Conservation (phyloP, 2,888 invertebrate species). For the Phyllotreta striolata region DNA sequence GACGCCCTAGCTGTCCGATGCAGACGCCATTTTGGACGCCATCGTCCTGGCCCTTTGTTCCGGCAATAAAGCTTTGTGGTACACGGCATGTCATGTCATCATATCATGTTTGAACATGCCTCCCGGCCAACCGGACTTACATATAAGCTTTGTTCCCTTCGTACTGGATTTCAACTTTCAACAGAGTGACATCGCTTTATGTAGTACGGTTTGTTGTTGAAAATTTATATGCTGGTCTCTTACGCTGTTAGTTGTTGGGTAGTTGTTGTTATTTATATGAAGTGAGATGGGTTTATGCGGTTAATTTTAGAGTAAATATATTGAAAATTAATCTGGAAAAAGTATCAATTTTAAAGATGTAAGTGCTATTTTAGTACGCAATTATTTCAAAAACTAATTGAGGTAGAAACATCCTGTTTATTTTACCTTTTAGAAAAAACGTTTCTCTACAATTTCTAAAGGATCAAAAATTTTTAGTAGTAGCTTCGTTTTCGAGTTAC, state of each 20-base stretch:
- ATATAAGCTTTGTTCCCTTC: conserved; percentile 27
- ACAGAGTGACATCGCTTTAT: conserved; percentile 17
- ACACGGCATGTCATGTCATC: conserved; percentile 42
- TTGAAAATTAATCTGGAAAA: not conserved
- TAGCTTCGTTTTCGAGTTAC: no score
- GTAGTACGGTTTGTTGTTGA: not conserved
- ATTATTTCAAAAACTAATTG: no score
- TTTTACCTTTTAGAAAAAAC: no score
- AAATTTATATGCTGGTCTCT: not conserved
- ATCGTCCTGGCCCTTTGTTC: conserved; percentile 52
- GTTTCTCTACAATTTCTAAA: no score
- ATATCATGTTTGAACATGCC: conserved; percentile 43
- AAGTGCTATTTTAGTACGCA: no score
- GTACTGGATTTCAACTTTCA: conserved; percentile 7
- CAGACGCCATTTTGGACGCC: conserved; percentile 60
- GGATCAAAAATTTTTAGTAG: no score
- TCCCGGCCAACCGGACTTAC: conserved; percentile 29
- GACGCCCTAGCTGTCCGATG: conserved; percentile 57
- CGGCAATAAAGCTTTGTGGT: conserved; percentile 37
- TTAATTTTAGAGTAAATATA: no score
- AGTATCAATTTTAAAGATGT: no score
- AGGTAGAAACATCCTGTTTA: no score
- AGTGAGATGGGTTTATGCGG: no score
- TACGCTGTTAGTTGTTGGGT: no score
- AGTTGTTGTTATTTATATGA: no score